Percentiles rank a stretch among this genome's conserved stretches.
Conservation (phyloP, 2,113 vertebrate genomes). For the Ammodytes dubius region DNA sequence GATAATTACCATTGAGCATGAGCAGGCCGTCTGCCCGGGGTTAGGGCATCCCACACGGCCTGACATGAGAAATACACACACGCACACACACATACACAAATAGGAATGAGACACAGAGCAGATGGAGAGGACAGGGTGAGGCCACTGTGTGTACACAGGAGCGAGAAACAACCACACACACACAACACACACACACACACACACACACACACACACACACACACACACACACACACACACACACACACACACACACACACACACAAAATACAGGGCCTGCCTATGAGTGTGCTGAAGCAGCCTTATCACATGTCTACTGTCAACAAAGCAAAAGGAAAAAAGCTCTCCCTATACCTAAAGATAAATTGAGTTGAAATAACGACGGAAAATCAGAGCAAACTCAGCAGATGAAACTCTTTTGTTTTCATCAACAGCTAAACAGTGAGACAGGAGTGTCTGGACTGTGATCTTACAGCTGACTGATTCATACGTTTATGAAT, state of each 20-base stretch:
- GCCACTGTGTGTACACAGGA: constrained; percentile 17
- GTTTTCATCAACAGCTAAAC: not conserved
- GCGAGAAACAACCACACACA: constrained; percentile 16
- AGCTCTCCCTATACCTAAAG: constrained; percentile 1
- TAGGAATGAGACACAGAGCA: constrained; percentile 62
- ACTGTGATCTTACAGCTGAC: not conserved
- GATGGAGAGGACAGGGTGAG: constrained; percentile 68
- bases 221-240: constrained; percentile 18
- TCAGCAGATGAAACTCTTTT: not conserved
- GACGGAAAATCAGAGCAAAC: not conserved
- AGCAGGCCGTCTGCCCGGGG: constrained; percentile 96
- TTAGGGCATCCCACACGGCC: constrained; percentile 96
- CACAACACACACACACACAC: constrained; percentile 8
- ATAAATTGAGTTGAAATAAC: not conserved
- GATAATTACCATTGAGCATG: constrained; percentile 97
- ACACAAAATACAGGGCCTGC: constrained; percentile 7
- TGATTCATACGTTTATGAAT: not conserved
- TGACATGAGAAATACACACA: constrained; percentile 81
- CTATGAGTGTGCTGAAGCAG: constrained; percentile 10
- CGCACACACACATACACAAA: constrained; percentile 35
- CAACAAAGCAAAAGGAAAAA: constrained; percentile 14
- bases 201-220: constrained; percentile 15
- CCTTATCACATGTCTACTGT: constrained; percentile 25
- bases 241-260: constrained; percentile 12
- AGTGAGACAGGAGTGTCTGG: not conserved